Conservation (phyloP, 2,113 vertebrate genomes). For the Dicrurus megarhynchus region DNA sequence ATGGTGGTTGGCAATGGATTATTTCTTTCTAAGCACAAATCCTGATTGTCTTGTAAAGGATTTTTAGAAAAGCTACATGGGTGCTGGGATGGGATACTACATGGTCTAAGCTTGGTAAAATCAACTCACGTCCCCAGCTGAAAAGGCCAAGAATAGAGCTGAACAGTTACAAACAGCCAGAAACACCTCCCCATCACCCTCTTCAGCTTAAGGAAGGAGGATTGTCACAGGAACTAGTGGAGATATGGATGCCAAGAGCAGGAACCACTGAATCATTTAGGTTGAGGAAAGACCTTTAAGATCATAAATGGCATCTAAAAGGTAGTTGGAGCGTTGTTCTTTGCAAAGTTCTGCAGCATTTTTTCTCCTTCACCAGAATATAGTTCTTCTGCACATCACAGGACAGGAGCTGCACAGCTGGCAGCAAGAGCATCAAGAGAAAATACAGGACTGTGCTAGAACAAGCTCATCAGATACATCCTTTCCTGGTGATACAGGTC, state of each 20-base stretch:
- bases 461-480: rapidly evolving
- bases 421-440: neutral
- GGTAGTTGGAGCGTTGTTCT: conserved; percentile 40
- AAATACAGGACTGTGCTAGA: neutral
- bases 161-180: neutral
- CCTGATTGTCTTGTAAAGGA: neutral
- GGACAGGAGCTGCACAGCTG: conserved; percentile 66
- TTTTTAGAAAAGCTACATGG: neutral
- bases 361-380: conserved; percentile 71
- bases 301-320: neutral
- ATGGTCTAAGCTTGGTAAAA: neutral
- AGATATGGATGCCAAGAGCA: neutral
- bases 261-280: neutral
- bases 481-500: neutral
- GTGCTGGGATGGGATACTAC: neutral
- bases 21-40: neutral
- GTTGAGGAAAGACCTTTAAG: neutral
- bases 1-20: neutral
- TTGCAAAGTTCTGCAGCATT: conserved; percentile 31
- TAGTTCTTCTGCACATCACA: conserved; percentile 76
- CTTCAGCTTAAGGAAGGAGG: neutral
- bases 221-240: neutral
- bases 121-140: neutral
- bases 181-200: neutral
- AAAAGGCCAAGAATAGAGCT: neutral